Evolutionary conservation across 2,113 vertebrate genomes (phyloP).

Genomic region (Anguilla rostrata): DNA sequence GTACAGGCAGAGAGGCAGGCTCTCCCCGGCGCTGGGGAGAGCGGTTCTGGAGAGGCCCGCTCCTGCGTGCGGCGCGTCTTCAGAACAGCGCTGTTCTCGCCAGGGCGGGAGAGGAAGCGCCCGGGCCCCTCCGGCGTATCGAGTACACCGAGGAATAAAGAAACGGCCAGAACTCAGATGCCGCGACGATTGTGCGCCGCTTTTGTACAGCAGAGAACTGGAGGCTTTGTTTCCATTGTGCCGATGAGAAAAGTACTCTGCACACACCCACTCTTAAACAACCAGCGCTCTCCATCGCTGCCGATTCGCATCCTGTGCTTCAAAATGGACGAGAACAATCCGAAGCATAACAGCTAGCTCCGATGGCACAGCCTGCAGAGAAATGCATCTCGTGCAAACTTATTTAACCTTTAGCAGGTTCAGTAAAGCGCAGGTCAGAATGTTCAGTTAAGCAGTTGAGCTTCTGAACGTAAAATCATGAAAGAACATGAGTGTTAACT

Average conservation of each 20-base stretch:
- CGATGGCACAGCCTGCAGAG: not conserved
- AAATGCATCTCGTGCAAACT: not conserved
- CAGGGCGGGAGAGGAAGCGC: not conserved
- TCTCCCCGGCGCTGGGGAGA: not conserved
- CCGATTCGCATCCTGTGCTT: not conserved
- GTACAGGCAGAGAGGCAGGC: not conserved
- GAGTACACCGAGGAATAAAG: no score
- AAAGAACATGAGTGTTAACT: not conserved
- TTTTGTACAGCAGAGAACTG: not conserved
- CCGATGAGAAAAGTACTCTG: not conserved
- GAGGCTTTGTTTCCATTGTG: not conserved
- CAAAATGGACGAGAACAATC: not conserved
- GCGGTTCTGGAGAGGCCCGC: not conserved
- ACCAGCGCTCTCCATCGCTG: not conserved
- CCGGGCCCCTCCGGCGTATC: not conserved
- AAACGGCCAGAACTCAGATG: not conserved
- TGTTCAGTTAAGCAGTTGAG: not conserved
- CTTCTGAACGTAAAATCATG: not conserved
- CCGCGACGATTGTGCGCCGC: not conserved
- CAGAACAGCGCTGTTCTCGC: not conserved
- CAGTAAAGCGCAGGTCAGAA: not conserved
- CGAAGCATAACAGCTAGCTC: not conserved
- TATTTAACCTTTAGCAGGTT: not conserved
- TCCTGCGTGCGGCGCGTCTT: not conserved
- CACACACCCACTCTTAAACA: conserved; percentile 2